phyloP scores from a whole-genome alignment of 2,888 invertebrate species.

The Petrolisthes manimaculis region DNA sequence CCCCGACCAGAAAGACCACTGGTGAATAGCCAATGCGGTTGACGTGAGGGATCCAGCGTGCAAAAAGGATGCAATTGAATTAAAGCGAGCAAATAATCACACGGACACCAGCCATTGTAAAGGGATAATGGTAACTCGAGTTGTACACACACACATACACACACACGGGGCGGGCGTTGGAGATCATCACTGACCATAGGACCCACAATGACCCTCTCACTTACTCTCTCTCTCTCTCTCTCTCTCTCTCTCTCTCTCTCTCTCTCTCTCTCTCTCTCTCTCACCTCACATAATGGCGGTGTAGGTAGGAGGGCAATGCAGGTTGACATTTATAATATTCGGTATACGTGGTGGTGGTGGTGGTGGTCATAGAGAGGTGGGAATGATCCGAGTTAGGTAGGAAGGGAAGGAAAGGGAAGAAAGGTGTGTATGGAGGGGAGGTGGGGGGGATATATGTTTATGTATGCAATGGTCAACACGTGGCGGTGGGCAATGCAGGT shows the following conservation, averaged over 20 bases:
- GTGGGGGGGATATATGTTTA: background rate
- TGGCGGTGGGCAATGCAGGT: too few relatives aligned
- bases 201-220: constrained; percentile 18
- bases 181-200: constrained; percentile 42
- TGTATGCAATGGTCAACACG: constrained; percentile 47
- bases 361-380: constrained; percentile 28
- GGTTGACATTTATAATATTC: constrained; percentile 50
- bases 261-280: too few relatives aligned
- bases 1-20: constrained; percentile 24
- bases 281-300: constrained; percentile 16
- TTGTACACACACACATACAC: constrained; percentile 12
- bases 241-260: too few relatives aligned
- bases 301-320: too few relatives aligned
- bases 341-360: too few relatives aligned
- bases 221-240: background rate
- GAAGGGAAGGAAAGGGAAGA: too few relatives aligned
- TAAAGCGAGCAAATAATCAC: constrained; percentile 53
- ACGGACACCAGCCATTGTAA: constrained; percentile 46
- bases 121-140: constrained; percentile 42
- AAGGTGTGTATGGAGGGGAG: constrained; percentile 36
- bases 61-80: constrained; percentile 53
- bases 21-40: constrained; percentile 54
- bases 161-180: constrained; percentile 21
- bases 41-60: constrained; percentile 32
- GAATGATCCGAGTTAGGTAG: constrained; percentile 32